These are phyloP conservation scores for Crocidura indochinensis DNA, from an alignment of 2,797 vertebrate genomes.

Conservation along the genomic window DNA sequence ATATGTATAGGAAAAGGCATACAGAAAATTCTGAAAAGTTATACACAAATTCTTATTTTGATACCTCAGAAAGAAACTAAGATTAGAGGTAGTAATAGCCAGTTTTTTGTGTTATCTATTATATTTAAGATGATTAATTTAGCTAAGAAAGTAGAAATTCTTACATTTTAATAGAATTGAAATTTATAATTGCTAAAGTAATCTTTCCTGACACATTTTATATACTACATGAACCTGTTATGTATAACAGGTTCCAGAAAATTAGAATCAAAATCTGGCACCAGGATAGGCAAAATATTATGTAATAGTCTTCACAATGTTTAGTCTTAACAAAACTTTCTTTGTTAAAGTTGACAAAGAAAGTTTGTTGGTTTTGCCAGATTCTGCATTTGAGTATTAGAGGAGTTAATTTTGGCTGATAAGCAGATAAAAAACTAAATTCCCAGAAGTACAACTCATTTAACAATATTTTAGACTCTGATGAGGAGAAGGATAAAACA, in stretches of 20 bases:
- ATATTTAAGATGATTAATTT: constrained; percentile 4
- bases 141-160: not conserved
- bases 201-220: not conserved
- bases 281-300: constrained; percentile 9
- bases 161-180: constrained; percentile 37
- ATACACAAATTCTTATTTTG: constrained; percentile 17
- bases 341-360: not conserved
- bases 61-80: not conserved
- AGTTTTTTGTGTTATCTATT: not conserved
- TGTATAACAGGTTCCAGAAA: not conserved
- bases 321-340: constrained; percentile 28
- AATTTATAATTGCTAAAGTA: constrained; percentile 18
- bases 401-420: not conserved
- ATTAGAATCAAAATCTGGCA: not conserved
- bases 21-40: constrained; percentile 1
- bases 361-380: not conserved
- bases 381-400: not conserved
- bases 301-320: not conserved
- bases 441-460: not conserved
- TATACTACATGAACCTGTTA: not conserved
- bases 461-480: not conserved
- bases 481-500: not conserved
- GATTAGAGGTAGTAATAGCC: not conserved
- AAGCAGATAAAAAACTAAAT: not conserved
- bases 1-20: not conserved